These are phyloP conservation scores for Phalanger gymnotis DNA, from an alignment of 2,797 vertebrate genomes.

Conservation along the genomic window DNA sequence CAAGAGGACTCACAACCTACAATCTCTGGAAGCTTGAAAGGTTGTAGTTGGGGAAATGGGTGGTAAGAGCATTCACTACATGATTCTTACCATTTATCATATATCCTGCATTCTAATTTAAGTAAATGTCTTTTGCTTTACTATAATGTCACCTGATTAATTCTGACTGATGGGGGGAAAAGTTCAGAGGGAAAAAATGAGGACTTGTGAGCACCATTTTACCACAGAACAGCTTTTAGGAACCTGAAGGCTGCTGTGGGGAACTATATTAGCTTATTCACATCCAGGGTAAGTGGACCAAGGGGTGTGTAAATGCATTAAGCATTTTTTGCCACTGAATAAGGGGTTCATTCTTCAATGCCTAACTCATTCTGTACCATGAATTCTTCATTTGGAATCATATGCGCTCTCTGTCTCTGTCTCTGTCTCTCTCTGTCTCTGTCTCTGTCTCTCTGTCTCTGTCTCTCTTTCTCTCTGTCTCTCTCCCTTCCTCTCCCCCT, in stretches of 20 bases:
- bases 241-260: background rate
- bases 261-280: background rate
- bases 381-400: background rate
- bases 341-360: background rate
- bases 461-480: no score
- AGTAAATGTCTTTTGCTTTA: background rate
- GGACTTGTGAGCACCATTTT: background rate
- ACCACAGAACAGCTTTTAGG: background rate
- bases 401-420: background rate
- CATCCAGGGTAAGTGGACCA: background rate
- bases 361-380: background rate
- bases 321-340: background rate
- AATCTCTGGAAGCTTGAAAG: background rate
- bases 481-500: fast-evolving
- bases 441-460: background rate
- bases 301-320: background rate
- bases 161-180: background rate
- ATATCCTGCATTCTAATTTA: background rate
- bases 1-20: background rate
- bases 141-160: background rate
- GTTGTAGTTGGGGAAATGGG: background rate
- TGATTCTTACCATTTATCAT: background rate
- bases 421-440: background rate
- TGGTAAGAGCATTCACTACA: background rate
- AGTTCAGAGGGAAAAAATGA: background rate